These are phyloP conservation scores for Lytechinus variegatus DNA, from an alignment of 35 echinoderm and acorn worm genomes.

Conservation along the genomic window DNA sequence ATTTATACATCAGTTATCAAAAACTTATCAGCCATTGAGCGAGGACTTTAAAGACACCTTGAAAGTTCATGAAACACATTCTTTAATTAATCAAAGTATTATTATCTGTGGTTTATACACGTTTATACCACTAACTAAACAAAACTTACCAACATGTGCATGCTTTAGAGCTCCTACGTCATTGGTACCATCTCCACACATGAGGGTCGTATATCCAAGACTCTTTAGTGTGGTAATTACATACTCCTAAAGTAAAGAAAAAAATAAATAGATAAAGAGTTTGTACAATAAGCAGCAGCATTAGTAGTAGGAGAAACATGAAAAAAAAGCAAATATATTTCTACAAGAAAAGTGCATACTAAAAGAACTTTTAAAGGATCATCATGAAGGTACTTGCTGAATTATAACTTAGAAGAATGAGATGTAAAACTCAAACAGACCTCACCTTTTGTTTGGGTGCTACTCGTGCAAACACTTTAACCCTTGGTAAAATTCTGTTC, in stretches of 20 bases:
- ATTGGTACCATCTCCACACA: slow-evolving; percentile 99
- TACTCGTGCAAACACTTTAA: slow-evolving; percentile 95
- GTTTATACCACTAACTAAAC: neutral
- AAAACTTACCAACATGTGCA: slow-evolving; percentile 91
- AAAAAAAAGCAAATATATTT: too few relatives aligned
- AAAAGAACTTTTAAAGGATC: neutral
- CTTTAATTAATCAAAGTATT: too few relatives aligned
- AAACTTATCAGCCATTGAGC: too few relatives aligned
- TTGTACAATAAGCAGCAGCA: too few relatives aligned
- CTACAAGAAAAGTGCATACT: too few relatives aligned
- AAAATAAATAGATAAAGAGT: too few relatives aligned
- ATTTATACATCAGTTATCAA: too few relatives aligned
- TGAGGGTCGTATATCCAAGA: slow-evolving; percentile 86
- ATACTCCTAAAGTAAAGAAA: slow-evolving; percentile 76
- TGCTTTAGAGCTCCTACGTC: slow-evolving; percentile 96
- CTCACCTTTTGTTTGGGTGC: slow-evolving; percentile 98
- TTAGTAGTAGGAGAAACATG: too few relatives aligned
- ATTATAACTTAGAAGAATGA: too few relatives aligned
- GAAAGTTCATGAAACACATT: too few relatives aligned
- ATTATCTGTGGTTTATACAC: neutral
- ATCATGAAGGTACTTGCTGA: too few relatives aligned
- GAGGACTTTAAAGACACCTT: too few relatives aligned
- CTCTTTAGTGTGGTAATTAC: slow-evolving; percentile 92
- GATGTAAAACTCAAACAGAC: neutral
- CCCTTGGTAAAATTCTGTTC: slow-evolving; percentile 69